A percentile compares a stretch with the other conserved stretches of the same genome.
phyloP scores from a whole-genome alignment of 2,888 invertebrate genomes.

The Nematopogon swammerdamellus region DNA sequence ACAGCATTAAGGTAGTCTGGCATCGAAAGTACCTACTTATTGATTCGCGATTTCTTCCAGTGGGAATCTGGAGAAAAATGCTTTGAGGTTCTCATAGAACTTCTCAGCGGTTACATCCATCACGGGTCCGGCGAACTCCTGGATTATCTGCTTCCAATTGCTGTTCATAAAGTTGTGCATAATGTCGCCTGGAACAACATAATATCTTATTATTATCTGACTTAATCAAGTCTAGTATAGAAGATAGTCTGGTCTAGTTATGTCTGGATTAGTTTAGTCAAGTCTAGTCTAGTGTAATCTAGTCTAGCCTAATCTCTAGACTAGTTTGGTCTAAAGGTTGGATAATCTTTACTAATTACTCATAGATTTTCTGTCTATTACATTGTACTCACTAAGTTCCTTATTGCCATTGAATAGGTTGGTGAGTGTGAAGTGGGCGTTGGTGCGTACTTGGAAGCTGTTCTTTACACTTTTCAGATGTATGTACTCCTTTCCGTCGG shows the following conservation, averaged over 20 bases:
- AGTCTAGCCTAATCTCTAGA: too few species aligned
- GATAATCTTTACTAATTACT: too few species aligned
- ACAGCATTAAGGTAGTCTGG: too few species aligned
- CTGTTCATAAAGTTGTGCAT: constrained; percentile 31
- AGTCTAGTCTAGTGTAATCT: too few species aligned
- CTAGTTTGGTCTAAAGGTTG: too few species aligned
- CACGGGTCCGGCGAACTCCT: constrained; percentile 26
- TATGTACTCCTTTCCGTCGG: constrained; percentile 7
- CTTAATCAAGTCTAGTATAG: too few species aligned
- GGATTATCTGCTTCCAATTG: constrained; percentile 25
- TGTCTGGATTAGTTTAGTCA: too few species aligned
- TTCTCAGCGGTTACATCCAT: constrained; percentile 23
- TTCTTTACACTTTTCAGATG: constrained; percentile 7
- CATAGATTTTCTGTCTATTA: too few species aligned
- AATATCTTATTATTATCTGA: too few species aligned
- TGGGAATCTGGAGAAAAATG: constrained; percentile 21
- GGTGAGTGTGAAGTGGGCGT: constrained; percentile 3
- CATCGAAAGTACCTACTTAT: too few species aligned
- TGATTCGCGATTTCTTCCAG: constrained; percentile 18
- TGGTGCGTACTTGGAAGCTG: constrained; percentile 5
- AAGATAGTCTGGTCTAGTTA: too few species aligned
- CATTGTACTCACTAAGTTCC: constrained; percentile 6
- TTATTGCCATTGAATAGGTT: constrained; percentile 10
- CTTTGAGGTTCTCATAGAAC: constrained; percentile 22
- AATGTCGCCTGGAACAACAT: constrained; percentile 23